Conservation (phyloP, 2,113 vertebrate genomes). For the Tinamus guttatus region DNA sequence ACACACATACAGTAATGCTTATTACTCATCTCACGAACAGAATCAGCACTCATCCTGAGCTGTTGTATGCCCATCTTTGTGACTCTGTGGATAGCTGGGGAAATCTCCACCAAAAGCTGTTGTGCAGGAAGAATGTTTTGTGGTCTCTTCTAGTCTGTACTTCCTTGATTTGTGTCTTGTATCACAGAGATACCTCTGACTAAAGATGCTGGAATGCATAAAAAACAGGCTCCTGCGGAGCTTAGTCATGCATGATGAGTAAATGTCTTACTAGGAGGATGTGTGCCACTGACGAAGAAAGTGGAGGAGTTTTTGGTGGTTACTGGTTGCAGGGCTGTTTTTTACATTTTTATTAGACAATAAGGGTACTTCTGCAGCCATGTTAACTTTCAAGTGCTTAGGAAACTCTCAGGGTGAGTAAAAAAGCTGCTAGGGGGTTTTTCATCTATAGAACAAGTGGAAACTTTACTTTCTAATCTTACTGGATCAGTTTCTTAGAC, state of each 20-base stretch:
- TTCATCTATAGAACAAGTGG: not conserved
- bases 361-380: not conserved
- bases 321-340: not conserved
- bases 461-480: not conserved
- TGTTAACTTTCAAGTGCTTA: not conserved
- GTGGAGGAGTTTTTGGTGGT: fast-evolving
- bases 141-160: not conserved
- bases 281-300: not conserved
- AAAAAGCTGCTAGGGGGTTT: not conserved
- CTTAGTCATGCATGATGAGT: not conserved
- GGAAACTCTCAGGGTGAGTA: not conserved
- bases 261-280: not conserved
- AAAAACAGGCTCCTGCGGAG: not conserved
- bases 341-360: not conserved
- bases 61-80: not conserved
- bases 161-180: not conserved
- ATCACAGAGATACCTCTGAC: not conserved
- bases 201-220: not conserved
- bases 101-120: not conserved
- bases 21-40: not conserved
- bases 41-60: not conserved
- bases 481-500: not conserved
- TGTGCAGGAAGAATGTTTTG: not conserved
- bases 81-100: not conserved
- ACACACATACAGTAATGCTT: not conserved